phyloP scores from a whole-genome alignment of 2,888 invertebrate species.

The Poecilus cupreus region DNA sequence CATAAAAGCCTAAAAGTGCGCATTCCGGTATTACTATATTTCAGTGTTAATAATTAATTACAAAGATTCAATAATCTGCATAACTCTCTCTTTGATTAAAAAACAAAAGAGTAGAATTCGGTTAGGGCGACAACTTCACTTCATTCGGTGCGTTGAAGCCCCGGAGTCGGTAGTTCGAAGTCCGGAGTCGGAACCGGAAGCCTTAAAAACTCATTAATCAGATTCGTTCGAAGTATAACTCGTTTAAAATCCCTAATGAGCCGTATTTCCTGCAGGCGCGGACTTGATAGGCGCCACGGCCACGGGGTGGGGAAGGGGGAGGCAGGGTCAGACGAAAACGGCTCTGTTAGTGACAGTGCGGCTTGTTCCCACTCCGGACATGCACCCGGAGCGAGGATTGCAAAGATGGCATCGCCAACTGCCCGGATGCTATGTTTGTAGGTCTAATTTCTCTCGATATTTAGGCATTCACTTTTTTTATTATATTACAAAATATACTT shows the following conservation, averaged over 20 bases:
- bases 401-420: not conserved
- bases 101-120: not conserved
- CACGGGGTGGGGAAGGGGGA: not conserved
- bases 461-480: too few species aligned
- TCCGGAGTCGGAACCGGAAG: constrained; percentile 18
- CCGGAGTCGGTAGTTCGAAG: not conserved
- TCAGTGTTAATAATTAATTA: not conserved
- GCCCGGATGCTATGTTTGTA: not conserved
- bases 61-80: not conserved
- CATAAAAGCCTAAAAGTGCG: not conserved
- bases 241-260: constrained; percentile 55
- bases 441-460: too few species aligned
- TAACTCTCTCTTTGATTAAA: not conserved
- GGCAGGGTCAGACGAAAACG: not conserved
- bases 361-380: constrained; percentile 19
- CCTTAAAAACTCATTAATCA: constrained; percentile 58
- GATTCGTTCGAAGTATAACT: constrained; percentile 48
- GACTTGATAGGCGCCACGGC: not conserved
- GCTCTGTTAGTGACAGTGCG: constrained; percentile 46
- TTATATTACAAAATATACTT: too few species aligned
- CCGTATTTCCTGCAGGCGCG: constrained; percentile 39
- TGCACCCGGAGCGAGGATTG: not conserved
- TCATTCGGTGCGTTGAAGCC: not conserved
- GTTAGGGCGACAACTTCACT: too few species aligned
- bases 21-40: not conserved